Conservation (phyloP, 2,888 invertebrate species). For the Caenorhabditis doughertyi region DNA sequence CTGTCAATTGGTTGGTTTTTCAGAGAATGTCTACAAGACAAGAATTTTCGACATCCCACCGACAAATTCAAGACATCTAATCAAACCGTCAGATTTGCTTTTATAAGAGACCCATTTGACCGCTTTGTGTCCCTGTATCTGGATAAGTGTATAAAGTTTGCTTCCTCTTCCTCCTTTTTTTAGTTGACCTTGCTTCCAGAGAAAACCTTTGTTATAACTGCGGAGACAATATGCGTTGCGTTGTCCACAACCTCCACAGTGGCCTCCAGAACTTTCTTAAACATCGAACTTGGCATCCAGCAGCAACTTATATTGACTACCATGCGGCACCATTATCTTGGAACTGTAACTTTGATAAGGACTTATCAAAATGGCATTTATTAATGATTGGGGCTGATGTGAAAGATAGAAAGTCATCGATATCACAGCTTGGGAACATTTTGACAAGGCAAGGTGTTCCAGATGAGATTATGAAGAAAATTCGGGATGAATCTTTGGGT, state of each 20-base stretch:
- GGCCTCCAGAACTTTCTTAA: constrained; percentile 20
- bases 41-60: neutral
- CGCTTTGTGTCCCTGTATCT: constrained; percentile 49
- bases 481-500: constrained; percentile 30
- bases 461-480: constrained; percentile 16
- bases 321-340: constrained; percentile 53
- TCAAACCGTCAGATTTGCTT: constrained; percentile 29
- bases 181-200: neutral
- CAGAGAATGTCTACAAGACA: neutral
- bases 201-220: neutral
- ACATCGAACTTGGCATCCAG: constrained; percentile 28
- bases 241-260: constrained; percentile 10
- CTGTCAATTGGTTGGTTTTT: too few species aligned
- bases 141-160: constrained; percentile 52
- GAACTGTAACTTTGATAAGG: constrained; percentile 53
- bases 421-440: constrained; percentile 39
- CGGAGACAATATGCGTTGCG: constrained; percentile 37
- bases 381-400: constrained; percentile 50
- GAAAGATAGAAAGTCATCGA: constrained; percentile 37
- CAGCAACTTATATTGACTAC: constrained; percentile 26
- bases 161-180: too few species aligned
- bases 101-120: constrained; percentile 50
- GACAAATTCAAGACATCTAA: constrained; percentile 2
- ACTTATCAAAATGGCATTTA: constrained; percentile 40
- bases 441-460: constrained; percentile 34